phyloP scores from a whole-genome alignment of 2,797 vertebrate species.

The Podarcis lilfordi region DNA sequence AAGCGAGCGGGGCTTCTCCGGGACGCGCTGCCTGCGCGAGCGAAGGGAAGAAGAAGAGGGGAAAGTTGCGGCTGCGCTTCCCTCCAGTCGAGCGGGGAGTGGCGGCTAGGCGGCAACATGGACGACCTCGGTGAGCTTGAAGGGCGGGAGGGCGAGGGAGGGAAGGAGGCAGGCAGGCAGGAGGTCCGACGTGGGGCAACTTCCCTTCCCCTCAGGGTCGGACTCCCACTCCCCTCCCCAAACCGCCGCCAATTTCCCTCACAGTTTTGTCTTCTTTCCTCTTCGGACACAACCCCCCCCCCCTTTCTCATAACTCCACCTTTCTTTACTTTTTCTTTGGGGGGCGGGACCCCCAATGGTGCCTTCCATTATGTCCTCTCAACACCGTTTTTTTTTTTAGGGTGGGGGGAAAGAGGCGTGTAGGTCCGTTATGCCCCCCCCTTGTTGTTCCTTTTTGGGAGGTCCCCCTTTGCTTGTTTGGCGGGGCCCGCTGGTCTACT shows the following conservation, averaged over 20 bases:
- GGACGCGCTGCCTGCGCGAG: too few relatives aligned
- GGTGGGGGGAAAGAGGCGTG: too few relatives aligned
- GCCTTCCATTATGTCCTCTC: too few relatives aligned
- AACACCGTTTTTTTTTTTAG: too few relatives aligned
- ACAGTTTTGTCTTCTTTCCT: too few relatives aligned
- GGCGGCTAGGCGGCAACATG: slow-evolving; percentile 34
- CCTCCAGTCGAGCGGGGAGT: slow-evolving; percentile 55
- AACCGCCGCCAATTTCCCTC: background rate
- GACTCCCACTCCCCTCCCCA: background rate
- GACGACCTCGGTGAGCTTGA: slow-evolving; percentile 54
- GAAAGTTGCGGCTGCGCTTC: slow-evolving; percentile 12
- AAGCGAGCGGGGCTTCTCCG: background rate
- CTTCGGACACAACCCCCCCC: background rate
- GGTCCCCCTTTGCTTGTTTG: too few relatives aligned
- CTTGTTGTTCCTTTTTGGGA: too few relatives aligned
- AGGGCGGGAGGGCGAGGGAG: background rate
- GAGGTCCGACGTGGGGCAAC: too few relatives aligned
- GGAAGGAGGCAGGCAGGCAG: background rate
- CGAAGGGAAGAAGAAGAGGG: background rate
- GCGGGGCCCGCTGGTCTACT: too few relatives aligned
- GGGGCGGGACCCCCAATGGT: too few relatives aligned
- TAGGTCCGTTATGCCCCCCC: too few relatives aligned
- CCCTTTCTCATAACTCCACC: background rate
- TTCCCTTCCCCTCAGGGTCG: too few relatives aligned
- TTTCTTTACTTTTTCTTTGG: background rate